Conservation (phyloP, 1,140 invertebrate species). For the Drosophila arizonae region DNA sequence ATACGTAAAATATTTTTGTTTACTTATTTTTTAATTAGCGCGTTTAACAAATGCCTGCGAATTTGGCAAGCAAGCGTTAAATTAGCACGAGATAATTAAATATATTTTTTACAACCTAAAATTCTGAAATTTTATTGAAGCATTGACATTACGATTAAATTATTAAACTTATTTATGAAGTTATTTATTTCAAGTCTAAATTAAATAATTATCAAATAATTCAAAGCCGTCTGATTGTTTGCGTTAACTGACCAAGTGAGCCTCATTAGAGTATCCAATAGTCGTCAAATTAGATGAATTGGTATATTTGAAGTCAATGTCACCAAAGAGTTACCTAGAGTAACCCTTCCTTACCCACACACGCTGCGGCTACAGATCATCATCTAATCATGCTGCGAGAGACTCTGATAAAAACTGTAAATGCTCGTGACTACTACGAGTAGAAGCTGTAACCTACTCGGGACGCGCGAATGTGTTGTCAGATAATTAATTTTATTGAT, state of each 20-base stretch:
- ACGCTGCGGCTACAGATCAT: conserved; percentile 1
- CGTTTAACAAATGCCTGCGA: conserved; percentile 45
- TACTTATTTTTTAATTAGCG: conserved; percentile 56
- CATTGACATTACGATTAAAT: too few species aligned
- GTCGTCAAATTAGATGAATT: background rate
- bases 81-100: conserved; percentile 34
- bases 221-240: background rate
- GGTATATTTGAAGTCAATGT: background rate
- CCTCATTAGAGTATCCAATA: background rate
- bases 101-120: conserved; percentile 2
- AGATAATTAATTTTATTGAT: conserved; percentile 70
- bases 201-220: too few species aligned
- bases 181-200: background rate
- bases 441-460: conserved; percentile 1
- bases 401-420: background rate
- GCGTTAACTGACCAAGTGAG: background rate
- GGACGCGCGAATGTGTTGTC: conserved; percentile 30
- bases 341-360: background rate
- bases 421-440: conserved; percentile 11
- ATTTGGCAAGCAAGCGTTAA: conserved; percentile 52
- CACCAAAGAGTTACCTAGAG: background rate
- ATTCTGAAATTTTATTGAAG: background rate
- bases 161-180: too few species aligned
- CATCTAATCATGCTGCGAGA: conserved; percentile 23
- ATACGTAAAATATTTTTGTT: conserved; percentile 28